Percentiles rank a stretch among this genome's conserved stretches.
Conservation (phyloP, 2,113 vertebrate species). For the Odontesthes bonariensis region DNA sequence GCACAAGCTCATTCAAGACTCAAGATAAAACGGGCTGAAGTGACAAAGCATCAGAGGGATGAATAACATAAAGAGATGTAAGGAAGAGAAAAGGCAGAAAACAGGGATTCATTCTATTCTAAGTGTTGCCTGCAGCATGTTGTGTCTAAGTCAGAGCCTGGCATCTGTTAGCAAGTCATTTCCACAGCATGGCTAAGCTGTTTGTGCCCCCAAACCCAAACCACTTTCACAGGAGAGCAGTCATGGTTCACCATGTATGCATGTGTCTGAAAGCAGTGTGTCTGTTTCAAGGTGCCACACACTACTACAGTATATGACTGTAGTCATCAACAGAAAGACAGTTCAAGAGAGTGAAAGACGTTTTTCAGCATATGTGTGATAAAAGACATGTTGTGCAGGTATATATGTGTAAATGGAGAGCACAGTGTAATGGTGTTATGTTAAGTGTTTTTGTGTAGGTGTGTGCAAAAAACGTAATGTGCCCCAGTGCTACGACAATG, state of each 20-base stretch:
- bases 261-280: conserved; percentile 23
- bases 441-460: neutral
- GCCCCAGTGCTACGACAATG: conserved; percentile 17
- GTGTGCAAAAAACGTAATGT: conserved; percentile 1
- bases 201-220: conserved; percentile 73
- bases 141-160: conserved; percentile 71
- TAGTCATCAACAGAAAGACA: conserved; percentile 7
- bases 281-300: conserved; percentile 14
- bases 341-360: neutral
- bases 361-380: neutral
- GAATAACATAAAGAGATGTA: conserved; percentile 61
- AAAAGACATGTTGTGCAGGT: neutral
- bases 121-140: conserved; percentile 74
- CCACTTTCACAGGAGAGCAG: conserved; percentile 68
- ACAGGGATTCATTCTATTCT: conserved; percentile 59
- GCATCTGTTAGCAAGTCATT: conserved; percentile 77
- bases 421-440: neutral
- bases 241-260: conserved; percentile 11
- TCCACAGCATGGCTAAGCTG: conserved; percentile 69
- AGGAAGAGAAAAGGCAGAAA: conserved; percentile 33
- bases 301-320: neutral
- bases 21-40: conserved; percentile 27
- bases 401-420: neutral
- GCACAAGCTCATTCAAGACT: conserved; percentile 14
- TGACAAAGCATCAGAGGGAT: conserved; percentile 60